A percentile compares a stretch with the other conserved stretches of the same genome.
phyloP scores from a whole-genome alignment of 2,113 vertebrate genomes.

The Trematocara macrostoma region DNA sequence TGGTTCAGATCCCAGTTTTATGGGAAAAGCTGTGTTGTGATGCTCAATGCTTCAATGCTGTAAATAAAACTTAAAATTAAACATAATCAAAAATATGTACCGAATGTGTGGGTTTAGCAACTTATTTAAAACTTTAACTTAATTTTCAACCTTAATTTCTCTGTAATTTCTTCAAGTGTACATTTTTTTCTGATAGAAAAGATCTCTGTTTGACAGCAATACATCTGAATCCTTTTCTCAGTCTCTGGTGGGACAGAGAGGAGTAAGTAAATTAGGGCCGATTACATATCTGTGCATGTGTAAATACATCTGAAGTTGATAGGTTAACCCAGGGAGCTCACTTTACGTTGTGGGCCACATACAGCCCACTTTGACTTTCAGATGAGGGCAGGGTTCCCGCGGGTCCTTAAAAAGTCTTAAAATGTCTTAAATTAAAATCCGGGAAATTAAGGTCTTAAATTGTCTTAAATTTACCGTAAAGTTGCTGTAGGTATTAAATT shows the following conservation, averaged over 20 bases:
- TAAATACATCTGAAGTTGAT: not conserved
- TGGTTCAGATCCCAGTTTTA: not conserved
- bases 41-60: not conserved
- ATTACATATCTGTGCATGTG: not conserved
- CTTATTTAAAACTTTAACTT: not conserved
- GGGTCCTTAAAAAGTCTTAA: too few relatives aligned
- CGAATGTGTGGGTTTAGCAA: not conserved
- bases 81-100: not conserved
- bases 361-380: not conserved
- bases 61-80: not conserved
- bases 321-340: not conserved
- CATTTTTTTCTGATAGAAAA: not conserved
- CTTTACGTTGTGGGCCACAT: not conserved
- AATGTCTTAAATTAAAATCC: too few relatives aligned
- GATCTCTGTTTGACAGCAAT: not conserved
- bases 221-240: not conserved
- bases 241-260: not conserved
- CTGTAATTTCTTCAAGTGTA: not conserved
- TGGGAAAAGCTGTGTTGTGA: not conserved
- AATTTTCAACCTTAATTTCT: not conserved
- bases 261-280: not conserved
- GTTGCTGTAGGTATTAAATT: too few relatives aligned
- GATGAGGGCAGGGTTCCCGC: too few relatives aligned
- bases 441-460: too few relatives aligned
- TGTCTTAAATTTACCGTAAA: too few relatives aligned